These are phyloP conservation scores for Eremophila alpestris DNA, from an alignment of 2,797 vertebrate species.

Conservation along the genomic window DNA sequence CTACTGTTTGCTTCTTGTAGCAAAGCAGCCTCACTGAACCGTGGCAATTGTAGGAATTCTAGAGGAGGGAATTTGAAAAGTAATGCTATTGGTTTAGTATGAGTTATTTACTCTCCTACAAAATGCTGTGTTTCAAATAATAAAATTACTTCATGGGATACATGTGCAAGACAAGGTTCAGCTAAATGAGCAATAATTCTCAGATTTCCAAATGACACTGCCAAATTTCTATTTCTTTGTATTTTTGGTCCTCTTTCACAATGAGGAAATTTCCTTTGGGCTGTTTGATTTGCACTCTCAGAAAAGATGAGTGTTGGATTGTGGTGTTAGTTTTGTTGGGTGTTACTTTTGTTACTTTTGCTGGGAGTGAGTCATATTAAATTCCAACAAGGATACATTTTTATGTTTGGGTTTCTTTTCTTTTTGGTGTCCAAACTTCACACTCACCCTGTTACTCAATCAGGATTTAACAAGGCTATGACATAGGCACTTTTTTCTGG, in stretches of 20 bases:
- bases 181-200: not conserved
- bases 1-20: not conserved
- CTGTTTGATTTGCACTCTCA: constrained; percentile 63
- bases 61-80: not conserved
- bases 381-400: constrained; percentile 7
- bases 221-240: not conserved
- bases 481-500: not conserved
- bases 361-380: constrained; percentile 25
- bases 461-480: constrained; percentile 62
- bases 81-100: not conserved
- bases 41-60: not conserved
- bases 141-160: not conserved
- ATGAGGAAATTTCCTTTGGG: constrained; percentile 57
- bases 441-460: not conserved
- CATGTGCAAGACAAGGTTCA: not conserved
- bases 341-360: not conserved
- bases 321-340: constrained; percentile 58
- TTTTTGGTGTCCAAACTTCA: not conserved
- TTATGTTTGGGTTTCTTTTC: not conserved
- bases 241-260: constrained; percentile 11
- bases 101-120: not conserved
- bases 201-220: not conserved
- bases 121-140: not conserved
- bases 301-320: constrained; percentile 65
- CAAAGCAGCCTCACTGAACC: not conserved